A percentile compares a stretch with the other conserved stretches of the same genome.
phyloP scores from a whole-genome alignment of 2,797 vertebrate genomes.

The Rallus crepitans region DNA sequence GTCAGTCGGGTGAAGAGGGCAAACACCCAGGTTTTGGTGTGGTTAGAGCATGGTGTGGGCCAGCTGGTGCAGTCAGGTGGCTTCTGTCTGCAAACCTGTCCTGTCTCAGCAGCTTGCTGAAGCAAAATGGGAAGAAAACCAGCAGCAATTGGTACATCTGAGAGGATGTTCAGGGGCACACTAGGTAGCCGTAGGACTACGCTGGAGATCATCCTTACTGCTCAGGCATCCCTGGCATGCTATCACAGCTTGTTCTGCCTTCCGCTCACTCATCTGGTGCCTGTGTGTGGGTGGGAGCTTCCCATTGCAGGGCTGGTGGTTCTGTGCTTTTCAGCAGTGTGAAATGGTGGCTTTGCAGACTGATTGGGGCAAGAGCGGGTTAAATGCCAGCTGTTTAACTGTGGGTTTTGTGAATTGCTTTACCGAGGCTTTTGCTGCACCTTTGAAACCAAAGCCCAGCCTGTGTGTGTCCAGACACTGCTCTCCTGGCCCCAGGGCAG shows the following conservation, averaged over 20 bases:
- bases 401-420: not conserved
- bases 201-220: too few species aligned
- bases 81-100: not conserved
- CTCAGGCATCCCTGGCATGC: not conserved
- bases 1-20: not conserved
- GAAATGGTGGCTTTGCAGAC: not conserved
- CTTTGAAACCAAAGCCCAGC: not conserved
- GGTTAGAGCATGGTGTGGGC: not conserved
- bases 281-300: rapidly evolving
- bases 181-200: not conserved
- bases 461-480: not conserved
- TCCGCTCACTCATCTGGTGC: not conserved
- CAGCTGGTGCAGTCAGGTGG: not conserved
- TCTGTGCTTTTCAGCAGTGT: not conserved
- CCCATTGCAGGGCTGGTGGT: rapidly evolving
- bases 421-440: not conserved
- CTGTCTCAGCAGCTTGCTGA: not conserved
- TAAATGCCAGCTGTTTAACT: not conserved
- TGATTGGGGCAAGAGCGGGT: not conserved
- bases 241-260: not conserved
- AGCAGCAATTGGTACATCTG: not conserved
- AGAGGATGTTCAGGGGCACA: not conserved
- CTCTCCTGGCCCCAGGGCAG: not conserved
- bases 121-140: not conserved
- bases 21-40: not conserved